phyloP scores from a whole-genome alignment of 2,113 vertebrate genomes.

The Myrmophylax atrothorax region DNA sequence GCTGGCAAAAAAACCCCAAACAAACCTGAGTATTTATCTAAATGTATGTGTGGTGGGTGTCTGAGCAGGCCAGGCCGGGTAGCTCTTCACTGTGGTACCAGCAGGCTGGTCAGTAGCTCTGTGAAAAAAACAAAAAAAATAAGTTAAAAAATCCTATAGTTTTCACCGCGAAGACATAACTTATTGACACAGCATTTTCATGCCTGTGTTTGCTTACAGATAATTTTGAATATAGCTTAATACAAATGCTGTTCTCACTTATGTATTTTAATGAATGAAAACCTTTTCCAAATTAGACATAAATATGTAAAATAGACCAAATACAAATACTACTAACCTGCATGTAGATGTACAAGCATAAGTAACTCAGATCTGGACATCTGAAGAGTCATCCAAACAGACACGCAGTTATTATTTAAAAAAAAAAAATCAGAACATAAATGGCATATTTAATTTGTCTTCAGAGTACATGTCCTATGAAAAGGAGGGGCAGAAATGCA shows the following conservation, averaged over 20 bases:
- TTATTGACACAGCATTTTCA: not conserved
- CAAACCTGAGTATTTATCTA: not conserved
- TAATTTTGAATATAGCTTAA: not conserved
- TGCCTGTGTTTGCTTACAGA: not conserved
- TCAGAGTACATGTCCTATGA: not conserved
- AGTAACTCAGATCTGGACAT: not conserved
- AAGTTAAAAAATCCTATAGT: not conserved
- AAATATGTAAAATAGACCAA: not conserved
- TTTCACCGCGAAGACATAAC: not conserved
- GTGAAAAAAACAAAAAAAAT: not conserved
- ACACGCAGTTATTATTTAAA: not conserved
- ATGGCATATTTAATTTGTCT: not conserved
- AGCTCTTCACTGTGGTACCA: not conserved
- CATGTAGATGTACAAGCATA: not conserved
- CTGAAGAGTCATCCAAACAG: not conserved
- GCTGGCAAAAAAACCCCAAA: not conserved
- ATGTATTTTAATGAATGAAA: not conserved
- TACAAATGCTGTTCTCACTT: not conserved
- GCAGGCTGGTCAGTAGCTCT: not conserved
- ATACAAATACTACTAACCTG: not conserved
- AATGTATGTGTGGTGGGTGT: not conserved
- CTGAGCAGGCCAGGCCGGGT: not conserved
- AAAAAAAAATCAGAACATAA: not conserved
- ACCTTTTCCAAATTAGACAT: not conserved
- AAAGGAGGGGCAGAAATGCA: too few relatives aligned